Conservation (phyloP, 2,797 vertebrate genomes). For the Gymnocypris eckloni region DNA sequence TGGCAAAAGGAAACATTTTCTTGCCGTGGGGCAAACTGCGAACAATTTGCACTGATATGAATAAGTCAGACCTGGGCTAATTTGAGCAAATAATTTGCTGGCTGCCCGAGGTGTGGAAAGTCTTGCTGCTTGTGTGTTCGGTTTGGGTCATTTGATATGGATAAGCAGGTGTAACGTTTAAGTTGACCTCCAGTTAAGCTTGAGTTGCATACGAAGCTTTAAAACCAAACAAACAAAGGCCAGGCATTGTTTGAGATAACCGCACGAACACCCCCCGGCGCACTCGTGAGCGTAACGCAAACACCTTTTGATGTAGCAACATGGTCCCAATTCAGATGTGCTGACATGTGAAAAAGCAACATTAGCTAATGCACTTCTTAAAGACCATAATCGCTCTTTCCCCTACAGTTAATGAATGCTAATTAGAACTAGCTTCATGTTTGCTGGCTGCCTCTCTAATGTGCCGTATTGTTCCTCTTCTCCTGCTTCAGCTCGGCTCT, state of each 20-base stretch:
- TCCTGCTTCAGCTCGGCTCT: conserved; percentile 75
- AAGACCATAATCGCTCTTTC: conserved; percentile 84
- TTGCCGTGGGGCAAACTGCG: conserved; percentile 35
- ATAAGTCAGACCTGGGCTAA: conserved; percentile 33
- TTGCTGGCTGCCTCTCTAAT: conserved; percentile 81
- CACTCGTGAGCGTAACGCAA: conserved; percentile 73
- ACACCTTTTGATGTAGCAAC: conserved; percentile 73
- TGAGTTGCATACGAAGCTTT: conserved; percentile 6
- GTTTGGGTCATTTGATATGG: conserved; percentile 37
- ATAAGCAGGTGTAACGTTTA: conserved; percentile 47
- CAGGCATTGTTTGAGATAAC: conserved; percentile 70
- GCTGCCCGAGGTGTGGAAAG: conserved; percentile 13
- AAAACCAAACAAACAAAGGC: conserved; percentile 48
- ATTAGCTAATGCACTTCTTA: conserved; percentile 86
- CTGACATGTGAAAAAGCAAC: conserved; percentile 79
- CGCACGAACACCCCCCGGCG: conserved; percentile 53
- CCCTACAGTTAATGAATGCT: conserved; percentile 85
- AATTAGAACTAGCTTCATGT: conserved; percentile 80
- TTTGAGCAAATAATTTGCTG: conserved; percentile 53
- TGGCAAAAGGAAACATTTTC: conserved; percentile 56
- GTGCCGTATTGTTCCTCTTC: conserved; percentile 79
- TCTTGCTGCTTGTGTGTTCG: conserved; percentile 39
- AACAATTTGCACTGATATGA: conserved; percentile 51
- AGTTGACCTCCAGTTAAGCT: conserved; percentile 36
- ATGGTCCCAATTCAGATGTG: conserved; percentile 76